Base-by-base conservation (phyloP, 1,140 invertebrate species). In the Aphaenogaster ashmeadi region DNA sequence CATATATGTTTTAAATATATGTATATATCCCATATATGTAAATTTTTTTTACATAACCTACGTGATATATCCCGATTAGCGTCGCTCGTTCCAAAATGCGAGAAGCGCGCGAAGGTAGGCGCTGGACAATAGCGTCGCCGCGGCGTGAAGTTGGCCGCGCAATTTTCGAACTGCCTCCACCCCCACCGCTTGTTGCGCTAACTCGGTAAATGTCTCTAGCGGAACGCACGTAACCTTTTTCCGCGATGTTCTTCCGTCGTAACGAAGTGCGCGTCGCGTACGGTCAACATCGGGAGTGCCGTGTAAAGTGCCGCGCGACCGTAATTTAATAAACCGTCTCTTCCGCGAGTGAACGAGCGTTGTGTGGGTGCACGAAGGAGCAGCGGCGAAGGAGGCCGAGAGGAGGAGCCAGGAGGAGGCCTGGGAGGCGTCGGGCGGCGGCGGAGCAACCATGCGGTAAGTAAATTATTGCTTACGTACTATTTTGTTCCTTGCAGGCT, bases 181-280 rank as follows among this genome's bases (percentile, higher is more conserved):
- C 11, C 15, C 60, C 60, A 1, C n/a, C 38, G 41, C 9, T 69
- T 69, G 66, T 15, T 15, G 66, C n/a, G 9, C n/a, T 69, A 47
- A 69, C 66, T 33, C 21, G 41, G 41, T 69, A 69, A 50, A 69
- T 8, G 41, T 69, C 41, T 69, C 66, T 11, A 21, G 13, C 66
- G 41, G 66, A 15, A 38, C 36, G 62, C 62, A 41, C n/a, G 41
- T 69, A 69, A 27, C 27, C 38, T 69, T 47, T 69, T 69, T 69
- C 41, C 44, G 66, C 21, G n/a, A 21, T 44, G 66, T 67, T 21
- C 5, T 7, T 15, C 9, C 15, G 38, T 15, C 8, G 41, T 67
- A 67, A 67, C 66, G 0, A 47, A 69, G 66, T 67, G n/a, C 66
- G 66, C 41, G 66, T 69, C 66, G 66, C 66, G 66, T 69, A 69